Evolutionary conservation across 2,888 invertebrate genomes (phyloP), one percentile per base, ranked within the genome.

Genomic region (Scaptomyza cyrtandrae): DNA sequence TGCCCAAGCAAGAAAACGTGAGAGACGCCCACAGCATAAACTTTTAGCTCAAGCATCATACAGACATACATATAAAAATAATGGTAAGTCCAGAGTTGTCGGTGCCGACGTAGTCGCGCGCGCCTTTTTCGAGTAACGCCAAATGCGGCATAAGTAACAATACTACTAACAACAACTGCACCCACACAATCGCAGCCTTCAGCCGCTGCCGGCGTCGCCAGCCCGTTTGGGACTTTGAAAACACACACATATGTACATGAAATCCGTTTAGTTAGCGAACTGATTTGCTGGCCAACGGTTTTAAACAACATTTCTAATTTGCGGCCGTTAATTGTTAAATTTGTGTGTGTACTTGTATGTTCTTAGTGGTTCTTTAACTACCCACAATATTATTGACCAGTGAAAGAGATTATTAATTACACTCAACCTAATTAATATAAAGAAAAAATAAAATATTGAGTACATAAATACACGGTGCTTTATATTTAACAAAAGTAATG

Each of bases 51-150:
- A 43, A 76, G 48, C 57, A 52, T 50, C 54, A 57, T 37, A 31
- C 45, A 29, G 29, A 45, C 24, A 45, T 24, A 14, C 53, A 56
- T 27, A 63, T 31, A 60, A 16, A 57, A 53, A 73, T 53, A 53
- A 82, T 82, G 81, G 88, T 82, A 79, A 86, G 81, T 78, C 16
- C 60, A 64, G 50, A 49, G 46, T 61, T 66, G 65, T 57, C 43
- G 62, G 50, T n/a, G 54, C 63, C 46, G 55, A 57, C 46, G 60
- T 13, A 13, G 31, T 5, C 16, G 33, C 33, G 10, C 85, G 78
- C 87, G 88, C 86, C 85, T 78, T 81, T 86, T 81, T 85, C 19
- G 64, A 54, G 46, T 59, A 59, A 61, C 63, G 72, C 86, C 86
- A 87, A 82, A 82, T 64, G 68, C 59, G 86, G 82, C 55, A 66